phyloP scores from a whole-genome alignment of 2,113 vertebrate species.

The Electrona antarctica region DNA sequence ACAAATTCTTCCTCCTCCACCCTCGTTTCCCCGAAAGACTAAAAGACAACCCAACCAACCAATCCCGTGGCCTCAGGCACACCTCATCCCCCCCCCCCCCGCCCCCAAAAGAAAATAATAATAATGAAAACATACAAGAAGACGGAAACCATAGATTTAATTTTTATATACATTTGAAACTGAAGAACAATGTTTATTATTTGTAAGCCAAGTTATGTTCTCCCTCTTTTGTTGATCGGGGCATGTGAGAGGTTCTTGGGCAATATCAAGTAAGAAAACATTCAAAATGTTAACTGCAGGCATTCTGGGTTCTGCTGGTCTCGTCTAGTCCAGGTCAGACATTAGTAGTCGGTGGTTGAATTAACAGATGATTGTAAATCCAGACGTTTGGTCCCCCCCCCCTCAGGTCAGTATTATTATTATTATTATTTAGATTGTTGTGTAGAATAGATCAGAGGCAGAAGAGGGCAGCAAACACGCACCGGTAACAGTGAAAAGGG shows the following conservation, averaged over 20 bases:
- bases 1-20: constrained; percentile 5
- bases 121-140: constrained; percentile 42
- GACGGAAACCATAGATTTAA: constrained; percentile 39
- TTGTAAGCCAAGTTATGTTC: constrained; percentile 12
- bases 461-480: constrained; percentile 36
- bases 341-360: constrained; percentile 33
- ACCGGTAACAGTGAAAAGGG: constrained; percentile 46
- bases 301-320: constrained; percentile 36
- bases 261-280: constrained; percentile 15
- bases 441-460: constrained; percentile 39
- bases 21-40: constrained; percentile 44
- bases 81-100: constrained; percentile 20
- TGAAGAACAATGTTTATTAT: constrained; percentile 11
- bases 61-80: constrained; percentile 8
- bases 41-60: constrained; percentile 35
- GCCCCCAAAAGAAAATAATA: not conserved
- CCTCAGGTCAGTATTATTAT: constrained; percentile 71
- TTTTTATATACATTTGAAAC: constrained; percentile 68
- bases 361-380: constrained; percentile 19
- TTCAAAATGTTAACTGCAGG: constrained; percentile 31
- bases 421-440: constrained; percentile 50
- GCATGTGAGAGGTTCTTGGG: constrained; percentile 6
- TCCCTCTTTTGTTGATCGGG: constrained; percentile 31
- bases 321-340: constrained; percentile 33
- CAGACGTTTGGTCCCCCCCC: constrained; percentile 20